Conservation (phyloP, 2,113 vertebrate genomes). For the Plecotus auritus region DNA sequence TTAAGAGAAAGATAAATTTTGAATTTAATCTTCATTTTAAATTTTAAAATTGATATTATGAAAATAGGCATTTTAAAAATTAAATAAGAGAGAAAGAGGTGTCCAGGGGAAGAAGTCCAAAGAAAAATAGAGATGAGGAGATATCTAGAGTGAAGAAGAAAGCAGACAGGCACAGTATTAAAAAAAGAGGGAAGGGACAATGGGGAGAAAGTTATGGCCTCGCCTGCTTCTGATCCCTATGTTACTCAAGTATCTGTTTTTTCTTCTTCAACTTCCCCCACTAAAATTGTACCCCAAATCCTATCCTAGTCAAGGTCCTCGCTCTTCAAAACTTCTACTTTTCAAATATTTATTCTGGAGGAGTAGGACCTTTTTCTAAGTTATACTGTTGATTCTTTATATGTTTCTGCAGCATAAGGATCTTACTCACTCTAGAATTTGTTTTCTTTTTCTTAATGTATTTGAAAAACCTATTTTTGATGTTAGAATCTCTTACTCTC, state of each 20-base stretch:
- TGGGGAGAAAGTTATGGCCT: neutral
- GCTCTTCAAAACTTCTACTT: neutral
- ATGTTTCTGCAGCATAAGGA: neutral
- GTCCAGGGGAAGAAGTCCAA: neutral
- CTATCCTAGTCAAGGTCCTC: neutral
- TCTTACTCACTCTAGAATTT: neutral
- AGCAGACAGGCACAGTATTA: neutral
- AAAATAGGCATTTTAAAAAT: neutral
- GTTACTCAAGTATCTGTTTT: neutral
- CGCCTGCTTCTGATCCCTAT: neutral
- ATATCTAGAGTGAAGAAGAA: neutral
- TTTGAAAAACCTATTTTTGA: neutral
- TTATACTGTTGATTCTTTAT: neutral
- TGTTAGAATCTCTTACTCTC: neutral
- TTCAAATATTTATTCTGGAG: neutral
- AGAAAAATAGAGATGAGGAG: neutral
- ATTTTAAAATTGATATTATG: neutral
- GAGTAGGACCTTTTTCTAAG: neutral
- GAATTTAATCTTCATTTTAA: neutral
- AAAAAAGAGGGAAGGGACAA: neutral
- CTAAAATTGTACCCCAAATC: neutral
- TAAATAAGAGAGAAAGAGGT: neutral
- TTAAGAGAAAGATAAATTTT: neutral
- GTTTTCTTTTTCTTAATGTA: neutral
- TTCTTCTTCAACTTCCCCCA: neutral